Percentiles rank a stretch among this genome's conserved stretches.
Evolutionary conservation across 2,113 vertebrate genomes (phyloP).

Genomic region (Oenanthe melanoleuca): DNA sequence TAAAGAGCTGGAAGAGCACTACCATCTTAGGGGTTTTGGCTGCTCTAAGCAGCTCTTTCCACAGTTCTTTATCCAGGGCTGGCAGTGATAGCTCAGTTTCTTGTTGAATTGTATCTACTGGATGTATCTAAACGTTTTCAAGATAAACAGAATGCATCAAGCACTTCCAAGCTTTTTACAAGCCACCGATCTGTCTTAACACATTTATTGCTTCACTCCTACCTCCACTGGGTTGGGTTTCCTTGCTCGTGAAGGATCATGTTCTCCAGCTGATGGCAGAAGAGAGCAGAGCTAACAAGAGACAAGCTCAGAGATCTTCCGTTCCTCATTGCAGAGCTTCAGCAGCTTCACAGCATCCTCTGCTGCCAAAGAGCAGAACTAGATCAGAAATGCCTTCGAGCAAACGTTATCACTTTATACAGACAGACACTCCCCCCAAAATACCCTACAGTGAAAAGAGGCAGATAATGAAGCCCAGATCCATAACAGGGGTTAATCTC

Average conservation of each 20-base stretch:
- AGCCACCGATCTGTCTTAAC: background rate
- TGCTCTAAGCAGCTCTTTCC: background rate
- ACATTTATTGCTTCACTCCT: background rate
- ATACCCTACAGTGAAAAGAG: background rate
- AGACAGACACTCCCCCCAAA: background rate
- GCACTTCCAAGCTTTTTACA: background rate
- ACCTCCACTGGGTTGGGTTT: background rate
- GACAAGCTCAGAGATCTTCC: background rate
- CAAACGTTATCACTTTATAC: fast-evolving
- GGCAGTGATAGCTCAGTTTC: background rate
- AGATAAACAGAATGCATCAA: background rate
- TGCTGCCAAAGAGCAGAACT: slow-evolving; percentile 16
- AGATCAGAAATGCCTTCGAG: background rate
- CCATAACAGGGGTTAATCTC: background rate
- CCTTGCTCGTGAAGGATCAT: background rate
- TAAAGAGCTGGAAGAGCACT: background rate
- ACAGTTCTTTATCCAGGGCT: background rate
- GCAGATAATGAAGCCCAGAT: background rate
- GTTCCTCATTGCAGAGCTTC: background rate
- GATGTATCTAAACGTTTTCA: background rate
- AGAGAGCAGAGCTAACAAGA: background rate
- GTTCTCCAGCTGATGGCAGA: background rate
- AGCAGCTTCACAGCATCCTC: slow-evolving; percentile 22
- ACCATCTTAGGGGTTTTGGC: background rate
- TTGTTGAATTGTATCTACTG: background rate